Base-by-base conservation (phyloP, 2,113 vertebrate species). In the Shinisaurus crocodilurus region DNA sequence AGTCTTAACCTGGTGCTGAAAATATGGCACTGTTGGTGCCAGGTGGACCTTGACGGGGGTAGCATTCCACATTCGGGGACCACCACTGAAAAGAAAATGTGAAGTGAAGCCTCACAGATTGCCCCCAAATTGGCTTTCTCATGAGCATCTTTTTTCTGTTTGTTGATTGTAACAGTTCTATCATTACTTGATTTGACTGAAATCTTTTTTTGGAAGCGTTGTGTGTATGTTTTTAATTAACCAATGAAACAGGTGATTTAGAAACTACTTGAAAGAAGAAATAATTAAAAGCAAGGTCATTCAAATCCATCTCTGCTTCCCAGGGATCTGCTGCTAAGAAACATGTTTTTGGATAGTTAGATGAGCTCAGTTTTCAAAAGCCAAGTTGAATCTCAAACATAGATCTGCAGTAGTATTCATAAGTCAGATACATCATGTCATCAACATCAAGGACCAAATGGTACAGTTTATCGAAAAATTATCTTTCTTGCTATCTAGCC, bases 71-170 rank as follows among this genome's bases (percentile, higher is more conserved):
- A 60, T 12, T 16, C 13, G 57, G 13, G 57, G 57, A 12, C 16
- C 57, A 60, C 57, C 57, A 60, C 57, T 60, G 57, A 88, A 92
- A 72, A 92, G 80, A 63, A 93, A 90, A 89, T 94, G 2, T 18
- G 77, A 92, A 95, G 85, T n/a, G 90, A 94, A 92, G 86, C 70
- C n/a, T 32, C 45, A 95, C 92, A 94, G 94, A 94, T 86, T 91
- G 83, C 89, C 94, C 91, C 60, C 96, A 94, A 92, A 91, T 90
- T 70, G 27, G 72, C 75, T 94, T 94, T 82, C 45, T 40, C 45
- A n/a, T 80, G 20, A 50, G 85, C 87, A 74, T 67, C 40, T 88
- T 80, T 40, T 1, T 67, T 84, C 74, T 77, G 6, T 92, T 67
- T 83, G 20, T 9, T 50, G 75, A 60, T 93, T 94, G 63, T 34